Conservation (phyloP, 2,888 invertebrate species). For the Griposia aprilina region DNA sequence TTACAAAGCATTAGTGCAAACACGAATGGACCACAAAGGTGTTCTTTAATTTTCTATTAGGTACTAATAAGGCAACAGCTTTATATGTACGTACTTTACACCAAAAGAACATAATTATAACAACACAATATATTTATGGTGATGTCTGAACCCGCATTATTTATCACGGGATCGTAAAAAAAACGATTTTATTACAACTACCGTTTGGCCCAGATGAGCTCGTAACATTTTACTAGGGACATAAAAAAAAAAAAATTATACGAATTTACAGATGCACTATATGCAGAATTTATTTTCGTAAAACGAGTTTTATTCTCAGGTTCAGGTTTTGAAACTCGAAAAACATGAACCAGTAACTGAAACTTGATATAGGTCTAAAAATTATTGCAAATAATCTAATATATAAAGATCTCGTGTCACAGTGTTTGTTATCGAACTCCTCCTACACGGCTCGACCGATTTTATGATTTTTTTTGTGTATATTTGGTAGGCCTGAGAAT, state of each 20-base stretch:
- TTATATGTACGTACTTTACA: not conserved
- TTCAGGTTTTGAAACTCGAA: not conserved
- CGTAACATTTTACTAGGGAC: slow-evolving; percentile 14
- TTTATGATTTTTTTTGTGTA: too few species aligned
- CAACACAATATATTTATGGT: not conserved
- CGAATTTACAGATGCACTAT: not conserved
- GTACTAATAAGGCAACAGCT: not conserved
- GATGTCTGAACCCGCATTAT: slow-evolving; percentile 27
- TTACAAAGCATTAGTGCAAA: not conserved
- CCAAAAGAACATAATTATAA: not conserved
- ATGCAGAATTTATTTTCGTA: slow-evolving; percentile 13
- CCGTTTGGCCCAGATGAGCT: slow-evolving; percentile 20
- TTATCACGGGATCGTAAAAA: slow-evolving; percentile 41
- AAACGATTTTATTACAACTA: slow-evolving; percentile 35
- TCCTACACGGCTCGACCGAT: too few species aligned
- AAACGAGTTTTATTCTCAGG: not conserved
- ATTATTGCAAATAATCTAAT: too few species aligned
- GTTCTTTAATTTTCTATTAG: not conserved
- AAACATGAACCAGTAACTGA: not conserved
- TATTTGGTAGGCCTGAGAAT: too few species aligned
- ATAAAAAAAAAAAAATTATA: slow-evolving; percentile 21
- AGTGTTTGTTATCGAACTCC: too few species aligned
- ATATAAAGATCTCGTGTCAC: too few species aligned
- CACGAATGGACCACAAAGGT: not conserved
- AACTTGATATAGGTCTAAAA: too few species aligned